Evolutionary conservation across 2,797 vertebrate genomes (phyloP).

Genomic region (Sebastes minor): DNA sequence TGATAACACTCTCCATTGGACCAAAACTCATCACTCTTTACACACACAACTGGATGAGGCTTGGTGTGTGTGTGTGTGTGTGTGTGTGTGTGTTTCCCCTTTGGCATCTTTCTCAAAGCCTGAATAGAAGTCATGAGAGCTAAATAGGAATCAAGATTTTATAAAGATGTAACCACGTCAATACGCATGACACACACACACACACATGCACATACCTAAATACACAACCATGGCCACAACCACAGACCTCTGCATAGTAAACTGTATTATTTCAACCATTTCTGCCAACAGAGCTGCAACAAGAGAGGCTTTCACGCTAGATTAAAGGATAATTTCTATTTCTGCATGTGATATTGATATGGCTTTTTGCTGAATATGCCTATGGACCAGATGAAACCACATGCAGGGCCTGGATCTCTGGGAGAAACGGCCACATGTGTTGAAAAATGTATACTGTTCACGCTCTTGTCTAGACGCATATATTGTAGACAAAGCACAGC

Average conservation of each 20-base stretch:
- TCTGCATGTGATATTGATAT: slow-evolving; percentile 45
- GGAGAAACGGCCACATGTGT: background rate
- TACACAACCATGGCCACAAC: background rate
- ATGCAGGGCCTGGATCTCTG: background rate
- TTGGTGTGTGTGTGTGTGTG: slow-evolving; percentile 15
- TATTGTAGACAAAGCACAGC: background rate
- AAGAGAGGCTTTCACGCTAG: slow-evolving; percentile 50
- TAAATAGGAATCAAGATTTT: slow-evolving; percentile 32
- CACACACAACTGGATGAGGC: slow-evolving; percentile 40
- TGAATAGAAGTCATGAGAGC: slow-evolving; percentile 39
- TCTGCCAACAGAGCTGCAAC: slow-evolving; percentile 32
- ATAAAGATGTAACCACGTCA: slow-evolving; percentile 21
- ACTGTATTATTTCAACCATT: slow-evolving; percentile 28
- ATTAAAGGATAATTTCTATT: slow-evolving; percentile 54
- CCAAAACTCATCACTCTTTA: slow-evolving; percentile 59
- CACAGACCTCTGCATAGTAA: slow-evolving; percentile 33
- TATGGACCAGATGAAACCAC: slow-evolving; percentile 17
- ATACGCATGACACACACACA: background rate
- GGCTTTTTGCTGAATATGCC: slow-evolving; percentile 10
- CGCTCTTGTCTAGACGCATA: background rate
- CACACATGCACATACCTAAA: background rate
- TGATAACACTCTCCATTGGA: slow-evolving; percentile 72
- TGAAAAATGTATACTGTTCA: background rate
- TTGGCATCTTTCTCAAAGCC: slow-evolving; percentile 47
- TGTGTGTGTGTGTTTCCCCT: slow-evolving; percentile 11